Base-by-base conservation (phyloP, 2,113 vertebrate species). In the Myotis lucifugus region DNA sequence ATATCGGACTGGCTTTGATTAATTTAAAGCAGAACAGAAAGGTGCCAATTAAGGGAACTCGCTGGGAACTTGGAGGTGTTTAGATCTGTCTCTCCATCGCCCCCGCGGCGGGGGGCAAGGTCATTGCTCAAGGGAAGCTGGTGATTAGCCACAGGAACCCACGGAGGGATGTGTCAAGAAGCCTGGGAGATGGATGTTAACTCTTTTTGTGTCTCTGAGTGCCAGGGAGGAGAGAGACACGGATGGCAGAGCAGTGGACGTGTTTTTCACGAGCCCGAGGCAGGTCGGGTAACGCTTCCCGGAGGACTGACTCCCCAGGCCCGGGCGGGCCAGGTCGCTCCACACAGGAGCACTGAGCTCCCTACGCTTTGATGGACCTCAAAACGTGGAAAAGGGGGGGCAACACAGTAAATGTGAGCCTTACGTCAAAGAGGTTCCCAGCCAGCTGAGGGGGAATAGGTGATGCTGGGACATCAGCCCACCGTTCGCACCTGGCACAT, bases 1-100 rank as follows among this genome's bases (percentile, higher is more conserved):
- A 98, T 99, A 98, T 83, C 89, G 97, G 98, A 98, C 86, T 96
- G 98, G 97, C 97, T 98, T 98, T 99, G 98, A 99, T 99, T 99
- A 99, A 99, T 98, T 98, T 98, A 96, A 96, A 98, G 97, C 92
- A 85, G 98, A 98, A 98, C 97, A 95, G 98, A 98, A 98, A 98
- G 98, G 98, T 99, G 98, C 96, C 97, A 84, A 92, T 98, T 98
- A 98, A 98, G 94, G 64, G 97, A 87, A 95, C 97, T 97, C 91
- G 95, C 54, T 66, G 97, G 96, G 96, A 95, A 97, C 97, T 90
- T 97, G 0, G 42, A 96, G 98, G 97, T 98, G 97, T 97, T 95
- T 97, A 9, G 29, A 5, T 97, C 97, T 94, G 95, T 97, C 96
- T 97, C 95, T n/a, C 66, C 77, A 87, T 93, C 81, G 93, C 90